These are phyloP conservation scores for Callinectes sapidus DNA, from an alignment of 2,888 invertebrate species.

Conservation along the genomic window DNA sequence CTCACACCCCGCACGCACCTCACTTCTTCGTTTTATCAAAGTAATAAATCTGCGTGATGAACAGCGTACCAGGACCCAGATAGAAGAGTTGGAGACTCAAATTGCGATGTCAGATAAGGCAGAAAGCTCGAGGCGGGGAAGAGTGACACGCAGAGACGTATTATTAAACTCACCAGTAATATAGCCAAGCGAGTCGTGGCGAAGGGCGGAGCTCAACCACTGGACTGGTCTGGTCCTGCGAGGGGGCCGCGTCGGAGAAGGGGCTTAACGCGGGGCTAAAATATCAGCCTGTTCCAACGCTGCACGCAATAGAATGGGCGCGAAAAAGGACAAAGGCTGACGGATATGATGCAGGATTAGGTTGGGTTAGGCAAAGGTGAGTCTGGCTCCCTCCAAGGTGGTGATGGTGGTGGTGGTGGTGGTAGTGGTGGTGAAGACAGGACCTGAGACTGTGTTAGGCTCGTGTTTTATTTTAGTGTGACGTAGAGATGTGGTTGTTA, in stretches of 20 bases:
- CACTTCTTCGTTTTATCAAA: constrained; percentile 41
- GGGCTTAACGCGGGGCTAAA: constrained; percentile 2
- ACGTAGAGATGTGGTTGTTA: neutral
- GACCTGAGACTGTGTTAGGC: neutral
- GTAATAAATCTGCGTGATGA: constrained; percentile 52
- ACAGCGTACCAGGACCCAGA: constrained; percentile 43
- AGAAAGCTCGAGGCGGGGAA: constrained; percentile 34
- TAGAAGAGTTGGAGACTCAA: constrained; percentile 43
- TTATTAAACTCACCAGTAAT: constrained; percentile 49
- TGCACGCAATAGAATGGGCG: neutral
- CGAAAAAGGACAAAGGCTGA: constrained; percentile 12
- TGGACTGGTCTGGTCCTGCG: constrained; percentile 4
- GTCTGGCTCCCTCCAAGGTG: neutral
- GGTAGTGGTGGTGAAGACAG: neutral
- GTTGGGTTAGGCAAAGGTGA: constrained; percentile 3
- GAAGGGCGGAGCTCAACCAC: constrained; percentile 2
- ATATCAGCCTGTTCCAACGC: neutral
- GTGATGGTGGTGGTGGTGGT: neutral
- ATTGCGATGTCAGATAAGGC: constrained; percentile 61
- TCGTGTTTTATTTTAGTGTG: neutral
- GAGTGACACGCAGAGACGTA: constrained; percentile 52
- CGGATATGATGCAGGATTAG: constrained; percentile 29
- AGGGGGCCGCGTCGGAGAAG: neutral
- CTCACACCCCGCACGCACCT: constrained; percentile 43
- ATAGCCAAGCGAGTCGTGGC: constrained; percentile 30